Percentiles rank a stretch among this genome's conserved stretches.
These are phyloP conservation scores for Gallinago solitaria DNA, from an alignment of 2,797 vertebrate species.

Conservation along the genomic window DNA sequence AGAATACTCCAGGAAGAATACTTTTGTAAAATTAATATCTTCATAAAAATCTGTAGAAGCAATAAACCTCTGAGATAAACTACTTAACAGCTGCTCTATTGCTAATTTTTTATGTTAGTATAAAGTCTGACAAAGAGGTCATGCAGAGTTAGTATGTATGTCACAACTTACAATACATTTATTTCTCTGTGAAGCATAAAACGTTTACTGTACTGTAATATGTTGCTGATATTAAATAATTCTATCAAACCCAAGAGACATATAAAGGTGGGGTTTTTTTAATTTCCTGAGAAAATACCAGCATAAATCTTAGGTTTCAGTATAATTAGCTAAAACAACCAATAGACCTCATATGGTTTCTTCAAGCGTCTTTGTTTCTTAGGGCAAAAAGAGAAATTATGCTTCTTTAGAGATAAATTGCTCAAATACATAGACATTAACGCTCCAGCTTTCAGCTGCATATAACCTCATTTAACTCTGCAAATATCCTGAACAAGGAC, in stretches of 20 bases:
- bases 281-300: background rate
- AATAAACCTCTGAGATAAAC: conserved; percentile 34
- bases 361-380: background rate
- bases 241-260: conserved; percentile 32
- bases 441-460: background rate
- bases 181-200: conserved; percentile 31
- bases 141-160: background rate
- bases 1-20: conserved; percentile 30
- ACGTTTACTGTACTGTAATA: conserved; percentile 44
- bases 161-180: conserved; percentile 23
- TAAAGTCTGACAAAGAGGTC: conserved; percentile 36
- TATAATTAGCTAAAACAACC: background rate
- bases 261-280: background rate
- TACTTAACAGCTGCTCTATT: too few relatives aligned
- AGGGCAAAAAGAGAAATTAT: background rate
- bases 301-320: background rate
- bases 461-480: background rate
- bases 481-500: background rate
- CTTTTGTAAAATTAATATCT: conserved; percentile 58
- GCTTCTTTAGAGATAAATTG: background rate
- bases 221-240: conserved; percentile 56
- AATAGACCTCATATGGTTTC: background rate
- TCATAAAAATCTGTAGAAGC: conserved; percentile 51
- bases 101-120: conserved; percentile 35
- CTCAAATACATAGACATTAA: background rate